Evolutionary conservation across 1,140 invertebrate genomes (phyloP).

Genomic region (Adelges cooleyi): DNA sequence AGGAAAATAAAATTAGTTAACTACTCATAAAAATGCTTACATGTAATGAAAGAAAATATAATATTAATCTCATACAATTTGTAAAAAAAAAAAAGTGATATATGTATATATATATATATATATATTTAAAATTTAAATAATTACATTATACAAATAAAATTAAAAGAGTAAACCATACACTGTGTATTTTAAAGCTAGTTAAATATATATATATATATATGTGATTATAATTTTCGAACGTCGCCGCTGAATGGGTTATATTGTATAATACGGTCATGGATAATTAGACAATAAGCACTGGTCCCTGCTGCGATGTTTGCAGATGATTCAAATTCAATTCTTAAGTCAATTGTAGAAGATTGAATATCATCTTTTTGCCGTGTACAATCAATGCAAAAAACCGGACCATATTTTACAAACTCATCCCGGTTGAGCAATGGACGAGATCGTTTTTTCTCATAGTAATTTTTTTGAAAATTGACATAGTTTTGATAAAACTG

Average conservation of each 20-base stretch:
- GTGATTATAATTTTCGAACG: neutral
- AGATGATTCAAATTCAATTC: conserved; percentile 35
- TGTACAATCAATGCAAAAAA: conserved; percentile 36
- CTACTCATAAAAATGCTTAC: no score
- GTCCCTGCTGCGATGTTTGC: conserved; percentile 33
- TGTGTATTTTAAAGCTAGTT: no score
- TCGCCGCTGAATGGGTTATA: conserved; percentile 34
- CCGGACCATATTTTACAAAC: conserved; percentile 31
- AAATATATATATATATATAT: no score
- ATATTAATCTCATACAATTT: no score
- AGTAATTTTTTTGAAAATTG: conserved; percentile 35
- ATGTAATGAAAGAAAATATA: no score
- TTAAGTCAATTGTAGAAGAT: conserved; percentile 32
- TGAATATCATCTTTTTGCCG: conserved; percentile 36
- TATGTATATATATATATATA: no score
- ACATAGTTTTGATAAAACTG: conserved; percentile 35
- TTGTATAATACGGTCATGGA: conserved; percentile 35
- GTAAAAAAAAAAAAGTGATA: no score
- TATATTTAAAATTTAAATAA: no score
- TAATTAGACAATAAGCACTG: conserved; percentile 36
- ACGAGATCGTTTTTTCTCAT: conserved; percentile 29
- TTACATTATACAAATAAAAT: no score
- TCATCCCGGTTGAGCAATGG: conserved; percentile 26
- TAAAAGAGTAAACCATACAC: no score
- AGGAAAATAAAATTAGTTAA: no score